These are phyloP conservation scores for Stenchaetothrips biformis DNA, from an alignment of 2,888 invertebrate genomes.

Conservation along the genomic window DNA sequence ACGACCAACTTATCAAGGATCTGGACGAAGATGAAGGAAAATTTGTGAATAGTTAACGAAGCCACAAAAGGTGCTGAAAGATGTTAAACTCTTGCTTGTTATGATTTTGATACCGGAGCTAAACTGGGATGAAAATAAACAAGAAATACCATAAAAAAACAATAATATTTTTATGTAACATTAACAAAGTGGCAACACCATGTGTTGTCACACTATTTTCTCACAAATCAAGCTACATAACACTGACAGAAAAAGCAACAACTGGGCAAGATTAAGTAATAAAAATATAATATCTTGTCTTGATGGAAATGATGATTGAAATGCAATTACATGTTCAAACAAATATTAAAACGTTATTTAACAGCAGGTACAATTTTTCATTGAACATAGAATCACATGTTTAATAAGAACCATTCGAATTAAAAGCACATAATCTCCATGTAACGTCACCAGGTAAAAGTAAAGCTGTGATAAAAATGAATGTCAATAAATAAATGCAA, in stretches of 20 bases:
- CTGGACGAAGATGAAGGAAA: not conserved
- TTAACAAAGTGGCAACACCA: not conserved
- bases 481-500: not conserved
- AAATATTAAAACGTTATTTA: not conserved
- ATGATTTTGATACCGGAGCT: too few species aligned
- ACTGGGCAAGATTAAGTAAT: not conserved
- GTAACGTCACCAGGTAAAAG: not conserved
- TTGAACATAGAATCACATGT: not conserved
- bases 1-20: not conserved
- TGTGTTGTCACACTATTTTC: not conserved
- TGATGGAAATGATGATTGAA: not conserved
- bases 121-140: too few species aligned
- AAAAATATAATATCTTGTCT: not conserved
- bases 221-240: not conserved
- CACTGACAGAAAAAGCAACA: not conserved
- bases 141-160: not conserved
- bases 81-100: too few species aligned
- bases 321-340: not conserved
- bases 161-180: not conserved
- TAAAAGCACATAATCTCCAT: not conserved
- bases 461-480: not conserved
- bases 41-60: too few species aligned
- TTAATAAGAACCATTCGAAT: not conserved
- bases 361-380: not conserved
- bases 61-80: too few species aligned